Percentiles rank a stretch among this genome's conserved stretches.
These are phyloP conservation scores for Drosophila baimaii DNA, from an alignment of 1,140 invertebrate genomes.

Conservation along the genomic window DNA sequence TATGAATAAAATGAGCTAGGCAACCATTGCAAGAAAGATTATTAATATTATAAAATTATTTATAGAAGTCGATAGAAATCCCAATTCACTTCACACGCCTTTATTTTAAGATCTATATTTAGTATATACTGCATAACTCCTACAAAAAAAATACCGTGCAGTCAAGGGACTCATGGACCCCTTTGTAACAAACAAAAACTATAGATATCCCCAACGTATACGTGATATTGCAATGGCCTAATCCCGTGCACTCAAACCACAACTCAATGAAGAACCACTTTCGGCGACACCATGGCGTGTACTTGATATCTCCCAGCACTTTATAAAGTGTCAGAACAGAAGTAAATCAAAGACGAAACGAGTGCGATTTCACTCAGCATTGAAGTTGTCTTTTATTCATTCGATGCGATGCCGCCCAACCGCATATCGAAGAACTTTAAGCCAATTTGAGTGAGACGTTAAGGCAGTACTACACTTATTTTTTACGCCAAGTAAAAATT, in stretches of 20 bases:
- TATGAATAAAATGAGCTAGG: no score
- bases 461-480: background rate
- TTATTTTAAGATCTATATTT: no score
- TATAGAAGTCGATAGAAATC: no score
- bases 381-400: conserved; percentile 29
- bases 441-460: conserved; percentile 34
- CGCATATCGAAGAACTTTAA: conserved; percentile 41
- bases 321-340: conserved; percentile 15
- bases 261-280: conserved; percentile 5
- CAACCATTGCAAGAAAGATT: no score
- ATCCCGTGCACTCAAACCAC: background rate
- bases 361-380: conserved; percentile 10
- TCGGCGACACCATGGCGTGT: conserved; percentile 17
- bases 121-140: no score
- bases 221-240: background rate
- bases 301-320: conserved; percentile 8
- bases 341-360: conserved; percentile 34
- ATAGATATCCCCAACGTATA: background rate
- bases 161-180: no score
- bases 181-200: background rate
- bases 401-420: conserved; percentile 27
- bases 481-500: no score
- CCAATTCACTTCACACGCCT: background rate
- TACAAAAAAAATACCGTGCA: no score
- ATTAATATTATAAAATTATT: background rate